Conservation (phyloP, 2,113 vertebrate species). For the Nyctibius bracteatus region DNA sequence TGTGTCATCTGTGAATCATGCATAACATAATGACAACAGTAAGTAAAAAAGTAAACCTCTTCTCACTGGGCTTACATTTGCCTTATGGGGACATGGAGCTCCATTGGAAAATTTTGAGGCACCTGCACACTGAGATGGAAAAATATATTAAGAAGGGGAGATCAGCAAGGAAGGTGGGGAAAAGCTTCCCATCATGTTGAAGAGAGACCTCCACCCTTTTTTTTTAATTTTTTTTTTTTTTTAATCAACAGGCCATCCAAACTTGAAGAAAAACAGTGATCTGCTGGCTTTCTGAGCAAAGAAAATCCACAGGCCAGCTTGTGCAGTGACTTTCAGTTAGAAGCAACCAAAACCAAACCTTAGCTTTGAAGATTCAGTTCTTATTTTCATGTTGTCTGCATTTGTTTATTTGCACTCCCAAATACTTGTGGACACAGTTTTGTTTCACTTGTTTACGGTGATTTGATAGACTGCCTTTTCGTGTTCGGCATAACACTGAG, state of each 20-base stretch:
- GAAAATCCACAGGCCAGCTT: not conserved
- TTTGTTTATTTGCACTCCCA: not conserved
- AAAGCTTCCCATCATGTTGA: not conserved
- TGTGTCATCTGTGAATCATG: not conserved
- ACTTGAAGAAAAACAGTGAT: not conserved
- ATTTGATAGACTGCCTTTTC: not conserved
- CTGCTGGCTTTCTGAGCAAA: not conserved
- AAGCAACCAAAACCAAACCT: not conserved
- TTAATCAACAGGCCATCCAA: not conserved
- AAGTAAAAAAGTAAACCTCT: not conserved
- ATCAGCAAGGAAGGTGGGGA: not conserved
- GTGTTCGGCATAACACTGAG: fast-evolving
- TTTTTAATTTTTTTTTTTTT: not conserved
- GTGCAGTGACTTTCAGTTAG: not conserved
- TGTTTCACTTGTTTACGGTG: not conserved
- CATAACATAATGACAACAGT: not conserved
- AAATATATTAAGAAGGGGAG: not conserved
- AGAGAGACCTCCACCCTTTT: not conserved
- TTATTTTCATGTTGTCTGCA: not conserved
- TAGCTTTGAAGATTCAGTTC: not conserved
- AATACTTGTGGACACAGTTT: not conserved
- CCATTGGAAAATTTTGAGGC: not conserved
- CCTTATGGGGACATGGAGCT: not conserved
- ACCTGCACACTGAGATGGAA: not conserved
- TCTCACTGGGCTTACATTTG: not conserved